Evolutionary conservation across 2,888 invertebrate species (phyloP), one percentile per base, ranked within the genome.

Genomic region (Synergus laeviventris): DNA sequence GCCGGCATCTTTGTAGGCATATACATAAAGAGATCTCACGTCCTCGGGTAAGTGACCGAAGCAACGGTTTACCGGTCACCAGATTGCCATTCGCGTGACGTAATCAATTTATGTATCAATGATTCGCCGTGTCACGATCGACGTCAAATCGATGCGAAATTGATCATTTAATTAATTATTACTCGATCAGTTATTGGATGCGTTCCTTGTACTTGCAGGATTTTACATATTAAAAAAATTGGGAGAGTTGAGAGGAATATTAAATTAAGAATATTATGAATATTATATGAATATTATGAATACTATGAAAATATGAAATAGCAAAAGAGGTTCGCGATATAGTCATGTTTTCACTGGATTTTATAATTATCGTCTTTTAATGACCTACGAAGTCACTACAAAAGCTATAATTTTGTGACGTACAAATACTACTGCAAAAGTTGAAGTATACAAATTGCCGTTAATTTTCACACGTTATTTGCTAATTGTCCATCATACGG

Each of bases 1-100:
- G 18, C 38, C 8, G 11, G 36, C n/a, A 62, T 18, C 36, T 38
- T n/a, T 38, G 11, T 38, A 62, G n/a, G 38, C 9, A 61, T 36
- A 14, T 61, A 31, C 38, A 9, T 62, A n/a, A 36, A 62, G 36
- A 31, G 61, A 62, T n/a, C 61, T 36, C 16, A 18, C 11, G 18
- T 62, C 24, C 64, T 2, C 64, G 42, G 64, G 64, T 66, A 66
- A 66, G 42, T 66, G 64, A 66, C 64, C 64, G 64, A n/a, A 75
- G 59, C 75, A 66, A 73, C 80, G 62, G 80, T 80, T 80, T 78
- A 80, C 76, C 80, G 80, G 75, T 78, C 78, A 80, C 76, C 76
- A 76, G 78, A 76, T 80, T 78, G 76, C 76, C 74, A 76, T 80
- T 80, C 78, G 80, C 76, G 74, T 75, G 74, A 75, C 74, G 70